A percentile compares a stretch with the other conserved stretches of the same genome.
Conservation (phyloP, 2,113 vertebrate species). For the Merops nubicus region DNA sequence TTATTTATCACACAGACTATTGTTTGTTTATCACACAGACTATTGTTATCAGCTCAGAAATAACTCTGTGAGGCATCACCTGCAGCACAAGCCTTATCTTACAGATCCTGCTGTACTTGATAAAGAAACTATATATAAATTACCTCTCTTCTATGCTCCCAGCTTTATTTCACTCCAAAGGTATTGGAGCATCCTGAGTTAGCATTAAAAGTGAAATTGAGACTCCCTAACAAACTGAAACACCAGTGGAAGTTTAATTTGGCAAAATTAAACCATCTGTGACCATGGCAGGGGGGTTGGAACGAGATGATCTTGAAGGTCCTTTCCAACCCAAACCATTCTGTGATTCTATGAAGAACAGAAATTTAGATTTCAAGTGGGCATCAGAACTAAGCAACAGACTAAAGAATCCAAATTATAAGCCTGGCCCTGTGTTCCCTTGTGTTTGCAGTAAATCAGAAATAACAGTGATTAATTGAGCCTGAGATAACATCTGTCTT, state of each 20-base stretch:
- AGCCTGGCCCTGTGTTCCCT: not conserved
- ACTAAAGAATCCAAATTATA: not conserved
- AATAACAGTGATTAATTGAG: not conserved
- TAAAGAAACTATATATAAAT: not conserved
- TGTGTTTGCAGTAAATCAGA: not conserved
- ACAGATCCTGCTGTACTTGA: not conserved
- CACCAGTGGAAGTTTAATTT: not conserved
- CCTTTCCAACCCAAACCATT: too few species aligned
- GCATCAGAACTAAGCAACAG: not conserved
- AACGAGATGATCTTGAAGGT: too few species aligned
- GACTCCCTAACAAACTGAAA: not conserved
- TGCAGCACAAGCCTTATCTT: not conserved
- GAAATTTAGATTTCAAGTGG: not conserved
- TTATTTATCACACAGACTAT: not conserved
- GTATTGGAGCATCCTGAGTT: not conserved
- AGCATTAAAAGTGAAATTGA: not conserved
- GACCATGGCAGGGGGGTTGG: too few species aligned
- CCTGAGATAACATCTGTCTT: not conserved
- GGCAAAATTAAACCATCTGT: too few species aligned
- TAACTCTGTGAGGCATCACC: not conserved
- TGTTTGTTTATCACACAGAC: slow-evolving; percentile 16
- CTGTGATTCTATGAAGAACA: too few species aligned
- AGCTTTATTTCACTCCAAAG: not conserved
- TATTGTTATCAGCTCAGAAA: slow-evolving; percentile 16
- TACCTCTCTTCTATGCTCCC: not conserved